phyloP scores from a whole-genome alignment of 2,113 vertebrate genomes.

The Cyprinodon variegatus region DNA sequence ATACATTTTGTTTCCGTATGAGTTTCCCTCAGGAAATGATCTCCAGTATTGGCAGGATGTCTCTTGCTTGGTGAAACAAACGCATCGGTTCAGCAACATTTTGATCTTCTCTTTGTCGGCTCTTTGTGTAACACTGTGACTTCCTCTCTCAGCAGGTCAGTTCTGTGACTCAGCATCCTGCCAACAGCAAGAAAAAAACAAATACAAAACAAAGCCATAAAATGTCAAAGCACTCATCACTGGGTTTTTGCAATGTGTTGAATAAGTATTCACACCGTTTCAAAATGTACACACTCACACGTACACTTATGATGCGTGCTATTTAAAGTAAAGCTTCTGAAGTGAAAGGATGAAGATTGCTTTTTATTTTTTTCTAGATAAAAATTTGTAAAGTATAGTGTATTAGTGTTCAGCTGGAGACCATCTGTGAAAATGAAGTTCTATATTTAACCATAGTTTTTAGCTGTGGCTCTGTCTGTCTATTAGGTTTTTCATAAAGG shows the following conservation, averaged over 20 bases:
- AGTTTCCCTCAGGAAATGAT: background rate
- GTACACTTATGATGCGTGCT: background rate
- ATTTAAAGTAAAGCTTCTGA: background rate
- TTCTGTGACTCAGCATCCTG: slow-evolving; percentile 83
- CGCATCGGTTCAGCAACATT: slow-evolving; percentile 82
- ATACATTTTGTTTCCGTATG: background rate
- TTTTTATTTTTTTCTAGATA: background rate
- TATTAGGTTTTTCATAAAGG: no score
- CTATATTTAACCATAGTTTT: background rate
- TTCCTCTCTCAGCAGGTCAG: slow-evolving; percentile 55
- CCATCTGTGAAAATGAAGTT: background rate
- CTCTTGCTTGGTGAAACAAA: background rate
- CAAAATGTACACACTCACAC: background rate
- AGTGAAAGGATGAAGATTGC: background rate
- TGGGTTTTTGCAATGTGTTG: background rate
- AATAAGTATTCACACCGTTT: background rate
- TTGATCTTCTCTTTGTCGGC: slow-evolving; percentile 61
- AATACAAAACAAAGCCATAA: slow-evolving; percentile 2
- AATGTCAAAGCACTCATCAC: background rate
- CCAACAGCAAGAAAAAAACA: slow-evolving; percentile 24
- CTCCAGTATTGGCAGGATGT: background rate
- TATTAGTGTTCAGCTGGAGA: background rate
- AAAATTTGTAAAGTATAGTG: background rate
- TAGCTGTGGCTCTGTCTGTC: no score
- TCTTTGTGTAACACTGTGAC: slow-evolving; percentile 61